Evolutionary conservation across 2,797 vertebrate genomes (phyloP).

Genomic region (Chrysolophus pictus): DNA sequence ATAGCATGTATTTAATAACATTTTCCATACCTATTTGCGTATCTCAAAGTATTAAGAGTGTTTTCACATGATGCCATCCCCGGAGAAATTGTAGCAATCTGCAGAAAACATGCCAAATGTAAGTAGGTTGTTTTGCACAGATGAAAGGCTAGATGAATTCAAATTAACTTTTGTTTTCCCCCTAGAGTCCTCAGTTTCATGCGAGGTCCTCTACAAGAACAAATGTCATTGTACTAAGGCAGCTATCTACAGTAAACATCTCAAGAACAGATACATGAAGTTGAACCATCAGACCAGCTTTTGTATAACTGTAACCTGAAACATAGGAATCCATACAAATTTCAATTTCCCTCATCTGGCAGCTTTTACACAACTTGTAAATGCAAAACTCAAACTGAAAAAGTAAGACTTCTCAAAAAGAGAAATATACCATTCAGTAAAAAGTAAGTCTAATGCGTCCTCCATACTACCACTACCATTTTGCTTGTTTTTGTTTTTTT

Average conservation of each 20-base stretch:
- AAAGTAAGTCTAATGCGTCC: not conserved
- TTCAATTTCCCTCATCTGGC: not conserved
- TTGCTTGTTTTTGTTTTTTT: not conserved
- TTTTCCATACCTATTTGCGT: conserved; percentile 92
- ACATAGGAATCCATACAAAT: not conserved
- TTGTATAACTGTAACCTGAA: not conserved
- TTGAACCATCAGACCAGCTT: not conserved
- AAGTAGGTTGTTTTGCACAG: conserved; percentile 3
- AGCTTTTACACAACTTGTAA: not conserved
- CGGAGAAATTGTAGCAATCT: conserved; percentile 98
- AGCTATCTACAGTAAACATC: not conserved
- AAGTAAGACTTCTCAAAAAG: not conserved
- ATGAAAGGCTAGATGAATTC: not conserved
- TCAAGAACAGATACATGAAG: not conserved
- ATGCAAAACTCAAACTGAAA: not conserved
- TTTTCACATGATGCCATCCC: conserved; percentile 99
- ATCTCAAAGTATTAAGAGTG: conserved; percentile 96
- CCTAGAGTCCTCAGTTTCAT: not conserved
- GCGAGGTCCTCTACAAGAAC: not conserved
- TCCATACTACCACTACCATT: not conserved
- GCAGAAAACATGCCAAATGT: not conserved
- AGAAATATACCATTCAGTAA: not conserved
- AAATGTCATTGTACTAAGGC: not conserved
- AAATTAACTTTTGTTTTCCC: not conserved
- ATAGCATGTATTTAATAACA: not conserved